phyloP scores from a whole-genome alignment of 2,797 vertebrate species.

The Anisognathus igniventris region DNA sequence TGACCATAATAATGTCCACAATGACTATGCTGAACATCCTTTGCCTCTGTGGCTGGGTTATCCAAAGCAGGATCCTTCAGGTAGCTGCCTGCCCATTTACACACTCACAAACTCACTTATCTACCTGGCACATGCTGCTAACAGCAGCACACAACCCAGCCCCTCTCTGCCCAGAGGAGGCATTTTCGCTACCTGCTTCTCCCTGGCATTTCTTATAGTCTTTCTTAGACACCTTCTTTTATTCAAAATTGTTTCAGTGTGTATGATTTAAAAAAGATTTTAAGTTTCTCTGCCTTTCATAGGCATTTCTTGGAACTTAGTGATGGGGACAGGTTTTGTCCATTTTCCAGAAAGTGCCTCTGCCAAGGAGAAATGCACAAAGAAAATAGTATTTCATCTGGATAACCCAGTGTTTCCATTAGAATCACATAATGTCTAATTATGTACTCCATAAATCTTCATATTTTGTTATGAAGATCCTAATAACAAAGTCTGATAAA shows the following conservation, averaged over 20 bases:
- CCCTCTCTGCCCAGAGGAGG: neutral
- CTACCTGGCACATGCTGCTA: neutral
- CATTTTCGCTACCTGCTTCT: neutral
- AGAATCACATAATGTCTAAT: constrained; percentile 53
- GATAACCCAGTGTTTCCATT: constrained; percentile 35
- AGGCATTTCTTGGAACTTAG: neutral
- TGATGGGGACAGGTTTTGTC: neutral
- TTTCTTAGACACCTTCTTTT: neutral
- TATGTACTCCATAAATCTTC: constrained; percentile 63
- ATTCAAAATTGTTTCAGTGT: neutral
- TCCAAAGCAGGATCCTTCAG: neutral
- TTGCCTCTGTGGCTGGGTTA: neutral
- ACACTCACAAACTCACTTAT: too few species aligned
- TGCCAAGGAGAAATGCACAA: constrained; percentile 18
- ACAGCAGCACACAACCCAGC: neutral
- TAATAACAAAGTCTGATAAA: constrained; percentile 59
- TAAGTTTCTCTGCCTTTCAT: neutral
- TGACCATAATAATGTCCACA: neutral
- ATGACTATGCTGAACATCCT: neutral
- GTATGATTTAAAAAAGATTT: neutral
- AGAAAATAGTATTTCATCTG: constrained; percentile 30
- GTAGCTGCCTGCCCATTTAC: neutral
- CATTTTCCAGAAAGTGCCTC: constrained; percentile 1
- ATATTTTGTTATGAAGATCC: constrained; percentile 54
- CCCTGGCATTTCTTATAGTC: neutral